A percentile compares a stretch with the other conserved stretches of the same genome.
phyloP scores from a whole-genome alignment of 2,888 invertebrate species.

The Euspilapteryx auroguttella region DNA sequence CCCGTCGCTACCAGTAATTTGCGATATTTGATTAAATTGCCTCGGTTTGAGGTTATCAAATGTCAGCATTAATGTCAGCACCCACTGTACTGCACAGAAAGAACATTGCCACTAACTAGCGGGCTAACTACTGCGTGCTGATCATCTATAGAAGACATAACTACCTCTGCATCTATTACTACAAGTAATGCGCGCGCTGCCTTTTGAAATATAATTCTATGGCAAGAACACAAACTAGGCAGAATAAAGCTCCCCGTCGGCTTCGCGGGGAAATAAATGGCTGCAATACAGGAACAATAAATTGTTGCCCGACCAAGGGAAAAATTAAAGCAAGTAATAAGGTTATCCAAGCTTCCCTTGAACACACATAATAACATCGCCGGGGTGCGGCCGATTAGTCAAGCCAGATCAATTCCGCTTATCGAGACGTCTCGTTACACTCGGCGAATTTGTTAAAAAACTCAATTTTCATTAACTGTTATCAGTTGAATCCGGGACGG shows the following conservation, averaged over 20 bases:
- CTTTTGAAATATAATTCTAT: no score
- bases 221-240: no score
- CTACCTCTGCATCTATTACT: no score
- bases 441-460: conserved; percentile 33
- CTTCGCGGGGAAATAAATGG: no score
- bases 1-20: conserved; percentile 20
- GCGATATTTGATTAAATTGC: conserved; percentile 20
- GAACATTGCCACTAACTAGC: no score
- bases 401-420: conserved; percentile 38
- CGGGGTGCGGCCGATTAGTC: conserved; percentile 13
- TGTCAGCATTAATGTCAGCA: no score
- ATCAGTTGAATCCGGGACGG: conserved; percentile 25
- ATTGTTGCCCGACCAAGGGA: neutral
- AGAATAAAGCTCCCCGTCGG: no score
- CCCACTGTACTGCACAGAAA: no score
- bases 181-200: no score
- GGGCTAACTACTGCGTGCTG: no score
- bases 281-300: conserved; percentile 1
- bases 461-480: conserved; percentile 48
- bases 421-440: conserved; percentile 13
- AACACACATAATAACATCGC: neutral
- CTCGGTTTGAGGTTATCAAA: no score
- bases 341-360: neutral
- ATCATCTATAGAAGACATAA: no score
- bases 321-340: neutral